Conservation (phyloP, 64 coral and sea anemone species). For the Hydrozoanthus tunicans region DNA sequence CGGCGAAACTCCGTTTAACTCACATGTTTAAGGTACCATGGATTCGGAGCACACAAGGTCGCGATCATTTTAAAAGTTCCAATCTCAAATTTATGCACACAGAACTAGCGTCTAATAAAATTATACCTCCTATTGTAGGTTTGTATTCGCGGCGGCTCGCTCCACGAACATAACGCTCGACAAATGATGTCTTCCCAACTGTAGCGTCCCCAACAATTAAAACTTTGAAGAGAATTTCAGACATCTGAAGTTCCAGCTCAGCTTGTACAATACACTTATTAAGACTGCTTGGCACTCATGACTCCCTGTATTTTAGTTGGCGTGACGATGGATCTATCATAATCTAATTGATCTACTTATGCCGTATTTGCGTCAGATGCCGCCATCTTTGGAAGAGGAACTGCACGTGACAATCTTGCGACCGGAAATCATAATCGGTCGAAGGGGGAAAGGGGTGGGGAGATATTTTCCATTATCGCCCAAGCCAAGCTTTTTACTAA, state of each 20-base stretch:
- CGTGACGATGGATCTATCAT: background rate
- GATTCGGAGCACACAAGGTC: too few species aligned
- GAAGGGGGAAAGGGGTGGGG: too few species aligned
- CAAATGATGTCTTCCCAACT: constrained; percentile 95
- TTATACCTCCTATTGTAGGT: constrained; percentile 84
- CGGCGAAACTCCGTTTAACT: too few species aligned
- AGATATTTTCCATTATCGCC: too few species aligned
- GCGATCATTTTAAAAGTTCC: too few species aligned
- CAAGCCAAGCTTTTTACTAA: too few species aligned
- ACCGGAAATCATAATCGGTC: background rate
- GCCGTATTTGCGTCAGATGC: constrained; percentile 7
- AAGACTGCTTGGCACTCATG: background rate
- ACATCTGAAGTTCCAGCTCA: constrained; percentile 38
- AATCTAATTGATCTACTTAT: too few species aligned
- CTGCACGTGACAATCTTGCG: constrained; percentile 7
- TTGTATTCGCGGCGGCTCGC: constrained; percentile 78
- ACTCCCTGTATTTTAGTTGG: background rate
- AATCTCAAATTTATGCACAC: too few species aligned
- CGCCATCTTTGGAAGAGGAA: background rate
- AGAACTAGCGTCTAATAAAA: too few species aligned
- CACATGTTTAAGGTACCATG: too few species aligned
- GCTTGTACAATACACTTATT: background rate
- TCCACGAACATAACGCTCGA: constrained; percentile 76
- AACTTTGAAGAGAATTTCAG: constrained; percentile 96
- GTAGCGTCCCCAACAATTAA: constrained; percentile 90